phyloP scores from a whole-genome alignment of 2,888 invertebrate species.

The Autographa gamma region DNA sequence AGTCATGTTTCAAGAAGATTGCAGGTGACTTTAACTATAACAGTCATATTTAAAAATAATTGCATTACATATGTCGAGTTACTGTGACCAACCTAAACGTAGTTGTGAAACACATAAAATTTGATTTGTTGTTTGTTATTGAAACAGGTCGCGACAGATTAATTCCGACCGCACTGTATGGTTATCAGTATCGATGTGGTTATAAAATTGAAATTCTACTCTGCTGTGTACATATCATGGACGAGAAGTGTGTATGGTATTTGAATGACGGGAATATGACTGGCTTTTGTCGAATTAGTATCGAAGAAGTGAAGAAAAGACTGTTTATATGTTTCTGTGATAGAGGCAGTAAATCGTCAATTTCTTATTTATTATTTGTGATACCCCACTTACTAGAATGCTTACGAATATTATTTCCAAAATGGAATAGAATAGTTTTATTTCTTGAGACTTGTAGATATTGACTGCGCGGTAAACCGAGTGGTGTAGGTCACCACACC shows the following conservation, averaged over 20 bases:
- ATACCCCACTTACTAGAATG: no score
- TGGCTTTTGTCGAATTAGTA: neutral
- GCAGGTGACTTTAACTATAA: neutral
- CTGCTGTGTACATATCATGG: conserved; percentile 15
- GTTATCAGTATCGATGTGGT: conserved; percentile 37
- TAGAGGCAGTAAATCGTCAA: no score
- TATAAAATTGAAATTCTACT: conserved; percentile 33
- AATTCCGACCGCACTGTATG: conserved; percentile 31
- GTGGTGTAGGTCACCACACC: no score
- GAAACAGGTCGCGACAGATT: conserved; percentile 33
- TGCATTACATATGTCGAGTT: conserved; percentile 20
- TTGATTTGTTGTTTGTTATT: conserved; percentile 40
- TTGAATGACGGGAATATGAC: neutral
- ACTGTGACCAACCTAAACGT: conserved; percentile 40
- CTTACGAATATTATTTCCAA: no score
- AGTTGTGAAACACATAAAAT: conserved; percentile 30
- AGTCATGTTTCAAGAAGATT: neutral
- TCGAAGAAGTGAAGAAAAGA: neutral
- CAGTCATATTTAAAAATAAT: conserved; percentile 13
- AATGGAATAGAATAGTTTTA: no score
- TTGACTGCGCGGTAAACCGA: no score
- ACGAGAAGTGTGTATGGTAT: conserved; percentile 16
- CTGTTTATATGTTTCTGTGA: no score
- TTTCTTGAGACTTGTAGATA: no score
- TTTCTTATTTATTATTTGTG: no score